Evolutionary conservation across 2,113 vertebrate genomes (phyloP), one percentile per base, ranked within the genome.

Genomic region (Centropus unirufus): DNA sequence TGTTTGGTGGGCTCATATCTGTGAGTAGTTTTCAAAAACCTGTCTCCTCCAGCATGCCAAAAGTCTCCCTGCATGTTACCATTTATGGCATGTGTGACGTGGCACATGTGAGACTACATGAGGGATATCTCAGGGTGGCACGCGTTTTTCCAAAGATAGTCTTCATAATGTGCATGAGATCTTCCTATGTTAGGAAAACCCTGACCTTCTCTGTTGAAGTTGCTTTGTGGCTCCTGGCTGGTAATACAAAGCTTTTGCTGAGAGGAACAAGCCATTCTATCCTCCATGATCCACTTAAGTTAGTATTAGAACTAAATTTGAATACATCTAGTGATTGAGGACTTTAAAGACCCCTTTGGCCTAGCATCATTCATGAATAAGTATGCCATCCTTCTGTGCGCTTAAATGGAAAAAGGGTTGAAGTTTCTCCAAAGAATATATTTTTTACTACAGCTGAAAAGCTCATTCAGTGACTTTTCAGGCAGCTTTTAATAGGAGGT

Each of bases 371-470:
- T 95, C 76, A 39, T 39, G 17, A 46, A 42, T 52, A 59, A 89
- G 42, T 64, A 72, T 86, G 92, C 57, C 63, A 81, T 92, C 85
- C 68, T 92, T 92, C 83, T 63, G 44, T 68, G 30, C 2, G 8
- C 44, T 81, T 90, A 52, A 80, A 78, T 86, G 72, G 82, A 80
- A 90, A 95, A 95, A 57, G 49, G 58, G 46, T 63, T 90, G 83
- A 95, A 93, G 64, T 59, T 32, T 74, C 73, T 95, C 90, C 79
- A 93, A 93, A 89, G 55, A 70, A 91, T 47, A n/a, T 39, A 64
- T 68, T 91, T 94, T 90, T 88, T 36, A 74, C 57, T 63, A 21
- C 10, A 47, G 8, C 51, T 94, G 72, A 72, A 88, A 90, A 47
- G 5, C 54, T 90, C 63, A 74, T 70, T 40, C 20, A 52, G 64